These are phyloP conservation scores for Fragum fragum DNA, from an alignment of 2,888 invertebrate species.

Conservation along the genomic window DNA sequence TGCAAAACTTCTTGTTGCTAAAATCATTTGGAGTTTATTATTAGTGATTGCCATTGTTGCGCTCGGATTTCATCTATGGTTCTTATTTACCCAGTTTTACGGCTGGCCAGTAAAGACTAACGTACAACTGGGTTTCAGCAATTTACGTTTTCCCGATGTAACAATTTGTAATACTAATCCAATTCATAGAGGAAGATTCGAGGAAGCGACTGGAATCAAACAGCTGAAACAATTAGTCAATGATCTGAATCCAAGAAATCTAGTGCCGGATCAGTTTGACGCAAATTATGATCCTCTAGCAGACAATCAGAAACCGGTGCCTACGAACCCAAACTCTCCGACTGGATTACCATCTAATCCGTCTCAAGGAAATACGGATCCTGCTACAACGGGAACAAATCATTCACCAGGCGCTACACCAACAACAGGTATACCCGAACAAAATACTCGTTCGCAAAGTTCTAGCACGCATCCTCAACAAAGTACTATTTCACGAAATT, in stretches of 20 bases:
- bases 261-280: slow-evolving; percentile 53
- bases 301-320: neutral
- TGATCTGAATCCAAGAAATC: slow-evolving; percentile 49
- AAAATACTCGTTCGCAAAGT: too few species aligned
- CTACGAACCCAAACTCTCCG: neutral
- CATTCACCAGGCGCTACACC: neutral
- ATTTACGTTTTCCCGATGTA: slow-evolving; percentile 61
- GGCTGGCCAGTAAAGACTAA: slow-evolving; percentile 65
- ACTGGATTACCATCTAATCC: neutral
- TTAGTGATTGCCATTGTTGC: slow-evolving; percentile 56
- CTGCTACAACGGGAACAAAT: neutral
- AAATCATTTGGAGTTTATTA: slow-evolving; percentile 68
- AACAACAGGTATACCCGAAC: neutral
- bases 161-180: slow-evolving; percentile 70
- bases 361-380: neutral
- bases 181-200: slow-evolving; percentile 45
- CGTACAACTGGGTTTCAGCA: slow-evolving; percentile 57
- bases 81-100: slow-evolving; percentile 64
- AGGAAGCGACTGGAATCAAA: slow-evolving; percentile 12
- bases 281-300: slow-evolving; percentile 36
- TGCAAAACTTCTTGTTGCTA: slow-evolving; percentile 64
- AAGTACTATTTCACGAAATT: too few species aligned
- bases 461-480: too few species aligned
- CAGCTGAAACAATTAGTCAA: slow-evolving; percentile 40
- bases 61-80: slow-evolving; percentile 71